Base-by-base conservation (phyloP, 1,140 invertebrate species). In the Yoshiicerus persimilis region DNA sequence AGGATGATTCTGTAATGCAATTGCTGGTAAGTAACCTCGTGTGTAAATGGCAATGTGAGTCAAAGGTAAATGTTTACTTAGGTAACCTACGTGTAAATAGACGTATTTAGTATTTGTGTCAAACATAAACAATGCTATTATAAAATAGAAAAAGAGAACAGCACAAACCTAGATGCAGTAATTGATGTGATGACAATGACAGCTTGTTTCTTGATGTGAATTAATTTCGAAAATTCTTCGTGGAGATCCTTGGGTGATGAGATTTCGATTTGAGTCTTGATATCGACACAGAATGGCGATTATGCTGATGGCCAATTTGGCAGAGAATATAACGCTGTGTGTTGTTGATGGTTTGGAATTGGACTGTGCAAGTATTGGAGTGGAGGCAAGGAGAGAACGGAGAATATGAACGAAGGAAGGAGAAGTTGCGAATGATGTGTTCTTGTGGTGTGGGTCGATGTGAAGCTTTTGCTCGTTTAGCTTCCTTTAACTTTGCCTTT, bases 381-480 rank as follows among this genome's bases (percentile, higher is more conserved):
- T 25, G 23, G 25, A 66, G 4, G 11, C 2, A 9, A 23, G 25
- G 66, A 70, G 66, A 70, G 66, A 70, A 30, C 16, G 2, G 27
- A 32, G 66, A 70, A 70, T 30, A 30, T 10, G 23, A 20, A 80
- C 34, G 75, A 80, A 80, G 75, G 75, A 80, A 77, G 70, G 70
- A 34, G 70, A 77, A 38, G 75, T 80, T 80, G 75, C 34, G 75
- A 80, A 80, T 80, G 75, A 80, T 80, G 75, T 80, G 75, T 80
- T 80, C 16, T 16, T 36, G 75, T 80, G 75, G 20, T 80, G 75
- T 80, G 75, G 34, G 75, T 80, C 34, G 75, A 70, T 70, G 66
- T 70, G 66, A 70, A 34, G 75, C 70, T 77, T 77, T 11, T 20
- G 70, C 34, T 80, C 30, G 16, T 80, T 80, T 80, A 32, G 32